Percentiles rank a stretch among this genome's conserved stretches.
These are phyloP conservation scores for Lochmaea capreae DNA, from an alignment of 2,888 invertebrate species.

Conservation along the genomic window DNA sequence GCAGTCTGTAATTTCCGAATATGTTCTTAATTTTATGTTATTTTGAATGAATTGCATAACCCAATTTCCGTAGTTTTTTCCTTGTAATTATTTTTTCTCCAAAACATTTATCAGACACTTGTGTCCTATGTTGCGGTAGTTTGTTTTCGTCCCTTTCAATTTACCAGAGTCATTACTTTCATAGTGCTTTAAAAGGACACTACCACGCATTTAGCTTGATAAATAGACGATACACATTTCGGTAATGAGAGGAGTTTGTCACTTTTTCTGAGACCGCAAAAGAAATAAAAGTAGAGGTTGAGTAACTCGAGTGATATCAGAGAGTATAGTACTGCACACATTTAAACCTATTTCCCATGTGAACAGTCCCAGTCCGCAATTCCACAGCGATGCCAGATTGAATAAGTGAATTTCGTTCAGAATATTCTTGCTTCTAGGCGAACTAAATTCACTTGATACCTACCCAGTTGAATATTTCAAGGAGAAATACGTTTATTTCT, in stretches of 20 bases:
- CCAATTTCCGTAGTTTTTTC: not conserved
- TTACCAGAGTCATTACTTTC: constrained; percentile 18
- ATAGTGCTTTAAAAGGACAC: constrained; percentile 13
- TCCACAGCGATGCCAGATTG: constrained; percentile 29
- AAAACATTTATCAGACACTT: not conserved
- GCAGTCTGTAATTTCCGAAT: too few species aligned
- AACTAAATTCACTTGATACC: not conserved
- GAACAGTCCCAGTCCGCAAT: constrained; percentile 27
- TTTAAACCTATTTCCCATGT: constrained; percentile 39
- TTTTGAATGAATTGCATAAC: too few species aligned
- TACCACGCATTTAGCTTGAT: constrained; percentile 13
- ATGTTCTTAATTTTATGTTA: too few species aligned
- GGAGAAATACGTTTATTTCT: not conserved
- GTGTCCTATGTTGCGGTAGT: not conserved
- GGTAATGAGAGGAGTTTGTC: constrained; percentile 24
- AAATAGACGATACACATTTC: constrained; percentile 25
- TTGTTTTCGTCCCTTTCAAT: constrained; percentile 1
- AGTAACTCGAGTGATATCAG: constrained; percentile 13
- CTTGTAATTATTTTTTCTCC: not conserved
- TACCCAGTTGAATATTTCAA: not conserved
- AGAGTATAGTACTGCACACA: constrained; percentile 24
- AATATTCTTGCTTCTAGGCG: not conserved
- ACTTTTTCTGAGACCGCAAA: constrained; percentile 23
- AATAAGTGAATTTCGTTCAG: constrained; percentile 16
- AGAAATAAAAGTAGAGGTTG: constrained; percentile 9